These are phyloP conservation scores for Acyrthosiphon pisum DNA, from an alignment of 1,140 invertebrate species.

Conservation along the genomic window DNA sequence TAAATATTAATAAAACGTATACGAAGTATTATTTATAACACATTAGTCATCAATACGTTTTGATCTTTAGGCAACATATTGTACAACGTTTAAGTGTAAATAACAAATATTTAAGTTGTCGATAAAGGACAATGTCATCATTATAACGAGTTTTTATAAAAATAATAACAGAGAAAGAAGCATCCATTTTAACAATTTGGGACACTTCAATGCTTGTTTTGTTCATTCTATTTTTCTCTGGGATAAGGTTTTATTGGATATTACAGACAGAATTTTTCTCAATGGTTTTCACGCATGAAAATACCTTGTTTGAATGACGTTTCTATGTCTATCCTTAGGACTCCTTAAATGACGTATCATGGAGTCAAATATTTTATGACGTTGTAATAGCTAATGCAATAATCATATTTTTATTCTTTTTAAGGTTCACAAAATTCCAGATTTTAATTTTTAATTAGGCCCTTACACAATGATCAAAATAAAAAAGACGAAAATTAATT, in stretches of 20 bases:
- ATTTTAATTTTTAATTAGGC: neutral
- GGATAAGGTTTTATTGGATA: neutral
- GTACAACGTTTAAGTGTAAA: neutral
- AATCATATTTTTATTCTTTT: neutral
- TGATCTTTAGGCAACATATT: neutral
- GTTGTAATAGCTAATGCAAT: neutral
- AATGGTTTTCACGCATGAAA: neutral
- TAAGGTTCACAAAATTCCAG: neutral
- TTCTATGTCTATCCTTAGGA: neutral
- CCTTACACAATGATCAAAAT: neutral
- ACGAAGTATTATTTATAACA: neutral
- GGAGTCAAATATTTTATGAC: neutral
- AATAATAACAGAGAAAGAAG: neutral
- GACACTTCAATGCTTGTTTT: neutral
- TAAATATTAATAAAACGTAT: neutral
- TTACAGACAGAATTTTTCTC: neutral
- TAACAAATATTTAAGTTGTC: neutral
- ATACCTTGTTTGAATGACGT: neutral
- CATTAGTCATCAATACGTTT: too few species aligned
- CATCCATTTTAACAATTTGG: too few species aligned
- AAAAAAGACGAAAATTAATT: too few species aligned
- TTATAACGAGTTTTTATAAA: neutral
- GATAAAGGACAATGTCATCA: neutral
- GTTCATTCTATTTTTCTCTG: neutral
- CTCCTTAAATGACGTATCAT: neutral